Evolutionary conservation across 1,140 invertebrate species (phyloP), one percentile per base, ranked within the genome.

Genomic region (Coptotermes formosanus): DNA sequence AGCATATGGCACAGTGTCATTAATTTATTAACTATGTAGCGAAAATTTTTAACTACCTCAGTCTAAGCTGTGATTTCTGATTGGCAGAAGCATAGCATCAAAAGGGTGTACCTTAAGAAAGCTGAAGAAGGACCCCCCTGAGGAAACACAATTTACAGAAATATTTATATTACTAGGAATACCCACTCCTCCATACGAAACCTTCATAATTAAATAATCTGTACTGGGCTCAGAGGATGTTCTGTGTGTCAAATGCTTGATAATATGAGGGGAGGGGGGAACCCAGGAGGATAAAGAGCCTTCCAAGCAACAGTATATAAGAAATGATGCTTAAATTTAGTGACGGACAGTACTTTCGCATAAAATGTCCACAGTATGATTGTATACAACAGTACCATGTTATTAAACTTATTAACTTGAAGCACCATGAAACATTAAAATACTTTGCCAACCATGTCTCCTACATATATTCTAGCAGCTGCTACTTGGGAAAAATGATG

Each of bases 381-480:
- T 55, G 52, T 55, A 16, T 55, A 19, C 19, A 16, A 16, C 52
- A 55, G 52, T 55, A 16, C 52, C 14, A 55, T 19, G 21, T 55
- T 55, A 48, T 48, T 48, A 21, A 55, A 55, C 19, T 55, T 55
- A 16, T n/a, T 16, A 8, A 64, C 19, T 64, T 75, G 64, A 75
- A 75, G 64, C n/a, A 75, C 6, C n/a, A 25, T 75, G 64, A 75
- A 75, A 75, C n/a, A 75, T 75, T 75, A 75, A 75, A 75, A 75
- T 75, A 3, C 64, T 16, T 30, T 75, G 64, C 25, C 64, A 75
- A n/a, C 30, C 64, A 7, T 75, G 64, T 75, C 64, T 75, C 30
- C 64, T 9, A 30, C 11, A 2, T 8, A n/a, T n/a, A 8, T 30
- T 30, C 14, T n/a, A 30, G n/a, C 64, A 75, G 64, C 64, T 25